Evolutionary conservation across 2,113 vertebrate genomes (phyloP).

Genomic region (Chaetura pelagica): DNA sequence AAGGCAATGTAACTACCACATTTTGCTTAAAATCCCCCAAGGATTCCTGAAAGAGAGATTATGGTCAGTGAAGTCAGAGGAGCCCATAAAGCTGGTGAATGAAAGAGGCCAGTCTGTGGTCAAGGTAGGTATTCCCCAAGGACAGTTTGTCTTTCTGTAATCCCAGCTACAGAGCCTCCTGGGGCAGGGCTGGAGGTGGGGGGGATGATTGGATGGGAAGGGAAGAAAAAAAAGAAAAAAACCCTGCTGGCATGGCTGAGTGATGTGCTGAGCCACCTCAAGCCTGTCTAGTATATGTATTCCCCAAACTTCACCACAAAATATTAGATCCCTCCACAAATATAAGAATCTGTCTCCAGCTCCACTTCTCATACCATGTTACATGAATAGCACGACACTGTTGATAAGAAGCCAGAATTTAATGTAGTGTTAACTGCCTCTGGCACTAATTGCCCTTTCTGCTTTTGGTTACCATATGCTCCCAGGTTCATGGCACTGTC

Average conservation of each 20-base stretch:
- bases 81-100: not conserved
- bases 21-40: not conserved
- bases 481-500: accelerated
- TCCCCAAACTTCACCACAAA: not conserved
- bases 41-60: not conserved
- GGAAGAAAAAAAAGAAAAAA: not conserved
- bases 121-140: not conserved
- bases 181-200: not conserved
- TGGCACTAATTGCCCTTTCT: not conserved
- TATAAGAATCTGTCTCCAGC: not conserved
- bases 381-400: not conserved
- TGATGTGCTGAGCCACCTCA: not conserved
- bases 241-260: not conserved
- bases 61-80: not conserved
- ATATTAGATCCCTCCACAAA: not conserved
- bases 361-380: not conserved
- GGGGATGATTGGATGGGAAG: too few species aligned
- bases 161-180: not conserved
- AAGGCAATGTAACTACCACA: not conserved
- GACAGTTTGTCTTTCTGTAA: not conserved
- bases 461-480: not conserved
- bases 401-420: not conserved
- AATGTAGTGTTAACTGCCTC: not conserved
- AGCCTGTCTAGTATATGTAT: not conserved
- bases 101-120: not conserved